Percentiles rank a stretch among this genome's conserved stretches.
Evolutionary conservation across 2,797 vertebrate genomes (phyloP).

Genomic region (Takifugu rubripes): DNA sequence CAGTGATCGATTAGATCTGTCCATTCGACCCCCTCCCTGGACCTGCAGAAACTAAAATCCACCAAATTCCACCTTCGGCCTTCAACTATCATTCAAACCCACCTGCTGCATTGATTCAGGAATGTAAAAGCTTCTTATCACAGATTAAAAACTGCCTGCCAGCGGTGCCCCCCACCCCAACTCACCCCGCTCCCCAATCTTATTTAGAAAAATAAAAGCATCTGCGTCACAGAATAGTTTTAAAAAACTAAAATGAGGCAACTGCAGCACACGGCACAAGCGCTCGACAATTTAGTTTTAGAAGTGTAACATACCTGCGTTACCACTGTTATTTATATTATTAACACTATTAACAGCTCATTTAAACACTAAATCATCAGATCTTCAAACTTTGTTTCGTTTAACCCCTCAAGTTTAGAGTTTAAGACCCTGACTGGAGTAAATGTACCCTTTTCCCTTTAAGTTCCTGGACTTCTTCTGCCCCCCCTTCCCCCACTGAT

Average conservation of each 20-base stretch:
- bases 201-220: slow-evolving; percentile 58
- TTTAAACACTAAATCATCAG: too few species aligned
- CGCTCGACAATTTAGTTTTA: slow-evolving; percentile 17
- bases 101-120: slow-evolving; percentile 56
- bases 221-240: too few species aligned
- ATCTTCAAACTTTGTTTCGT: too few species aligned
- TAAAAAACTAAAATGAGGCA: too few species aligned
- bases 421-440: too few species aligned
- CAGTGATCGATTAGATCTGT: background rate
- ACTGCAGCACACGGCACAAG: slow-evolving; percentile 8
- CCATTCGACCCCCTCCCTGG: background rate
- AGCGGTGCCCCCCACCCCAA: slow-evolving; percentile 27
- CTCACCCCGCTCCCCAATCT: background rate
- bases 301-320: slow-evolving; percentile 13
- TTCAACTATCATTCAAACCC: slow-evolving; percentile 9
- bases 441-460: too few species aligned
- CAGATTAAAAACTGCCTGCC: slow-evolving; percentile 39
- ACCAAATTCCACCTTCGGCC: background rate
- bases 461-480: too few species aligned
- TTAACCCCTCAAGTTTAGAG: too few species aligned
- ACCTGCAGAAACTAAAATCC: slow-evolving; percentile 36
- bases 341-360: background rate
- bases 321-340: background rate
- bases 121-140: slow-evolving; percentile 70
- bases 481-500: too few species aligned